These are phyloP conservation scores for Actinemys pallida DNA, from an alignment of 2,113 vertebrate genomes.

Conservation along the genomic window DNA sequence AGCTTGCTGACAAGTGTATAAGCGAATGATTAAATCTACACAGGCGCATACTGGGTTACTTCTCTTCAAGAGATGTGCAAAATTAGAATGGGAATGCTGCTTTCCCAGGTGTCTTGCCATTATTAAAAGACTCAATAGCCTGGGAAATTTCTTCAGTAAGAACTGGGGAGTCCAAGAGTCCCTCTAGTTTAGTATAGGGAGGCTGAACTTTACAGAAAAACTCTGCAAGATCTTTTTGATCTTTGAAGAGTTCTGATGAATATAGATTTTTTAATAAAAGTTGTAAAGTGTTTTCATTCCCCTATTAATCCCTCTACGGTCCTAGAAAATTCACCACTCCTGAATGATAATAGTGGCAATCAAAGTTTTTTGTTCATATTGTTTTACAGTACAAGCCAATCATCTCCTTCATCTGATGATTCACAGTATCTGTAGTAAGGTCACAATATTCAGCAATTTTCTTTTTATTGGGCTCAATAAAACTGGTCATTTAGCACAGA, in stretches of 20 bases:
- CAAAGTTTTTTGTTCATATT: conserved; percentile 63
- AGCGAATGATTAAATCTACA: conserved; percentile 72
- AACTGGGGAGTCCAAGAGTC: conserved; percentile 69
- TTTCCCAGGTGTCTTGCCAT: conserved; percentile 74
- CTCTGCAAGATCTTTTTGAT: conserved; percentile 82
- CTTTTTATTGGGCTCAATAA: conserved; percentile 75
- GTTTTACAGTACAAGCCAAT: conserved; percentile 74
- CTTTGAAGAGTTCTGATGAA: conserved; percentile 80
- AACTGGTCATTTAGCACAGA: conserved; percentile 58
- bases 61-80: conserved; percentile 77
- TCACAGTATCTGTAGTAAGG: conserved; percentile 58
- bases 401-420: conserved; percentile 67
- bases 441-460: conserved; percentile 75
- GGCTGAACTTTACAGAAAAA: conserved; percentile 77
- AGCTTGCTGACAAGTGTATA: conserved; percentile 71
- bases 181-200: conserved; percentile 75
- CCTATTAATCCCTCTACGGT: conserved; percentile 75
- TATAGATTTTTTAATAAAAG: conserved; percentile 80
- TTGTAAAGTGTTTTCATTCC: conserved; percentile 77
- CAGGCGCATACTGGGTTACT: conserved; percentile 63
- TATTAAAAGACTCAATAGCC: conserved; percentile 80
- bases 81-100: conserved; percentile 78
- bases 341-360: conserved; percentile 72
- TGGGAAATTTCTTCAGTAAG: conserved; percentile 78
- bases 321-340: conserved; percentile 75